A percentile compares a stretch with the other conserved stretches of the same genome.
These are phyloP conservation scores for Eulimnadia texana DNA, from an alignment of 1,140 invertebrate species.

Conservation along the genomic window DNA sequence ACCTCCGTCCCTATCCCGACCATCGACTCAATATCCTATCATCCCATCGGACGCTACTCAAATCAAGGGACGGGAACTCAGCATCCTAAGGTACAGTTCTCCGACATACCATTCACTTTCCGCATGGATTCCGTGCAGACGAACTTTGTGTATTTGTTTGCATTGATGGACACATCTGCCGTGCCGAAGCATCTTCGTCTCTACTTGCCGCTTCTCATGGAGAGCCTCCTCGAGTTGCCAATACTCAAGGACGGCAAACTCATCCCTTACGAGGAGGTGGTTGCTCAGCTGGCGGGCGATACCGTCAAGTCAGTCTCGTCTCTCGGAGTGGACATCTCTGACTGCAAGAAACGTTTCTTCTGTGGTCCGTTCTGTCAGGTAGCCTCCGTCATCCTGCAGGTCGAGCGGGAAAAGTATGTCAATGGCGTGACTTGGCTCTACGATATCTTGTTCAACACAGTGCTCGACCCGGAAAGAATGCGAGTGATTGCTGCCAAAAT, in stretches of 20 bases:
- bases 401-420: constrained; percentile 58
- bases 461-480: constrained; percentile 54
- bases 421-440: constrained; percentile 58
- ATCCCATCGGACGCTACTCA: constrained; percentile 43
- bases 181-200: constrained; percentile 41
- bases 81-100: constrained; percentile 43
- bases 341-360: constrained; percentile 33
- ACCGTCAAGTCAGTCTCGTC: constrained; percentile 15
- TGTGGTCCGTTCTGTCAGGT: constrained; percentile 47
- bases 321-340: constrained; percentile 21
- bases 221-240: constrained; percentile 45
- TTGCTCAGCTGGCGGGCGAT: constrained; percentile 11
- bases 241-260: constrained; percentile 28
- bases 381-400: constrained; percentile 40
- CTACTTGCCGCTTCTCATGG: constrained; percentile 55
- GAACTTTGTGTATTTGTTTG: constrained; percentile 60
- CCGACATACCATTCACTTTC: constrained; percentile 42
- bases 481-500: constrained; percentile 59
- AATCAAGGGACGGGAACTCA: constrained; percentile 32
- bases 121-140: constrained; percentile 58
- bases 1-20: constrained; percentile 51
- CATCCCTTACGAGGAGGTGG: constrained; percentile 18
- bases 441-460: constrained; percentile 53
- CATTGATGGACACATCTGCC: constrained; percentile 54
- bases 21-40: constrained; percentile 49